Conservation (phyloP, 2,113 vertebrate species). For the Carassius carassius region DNA sequence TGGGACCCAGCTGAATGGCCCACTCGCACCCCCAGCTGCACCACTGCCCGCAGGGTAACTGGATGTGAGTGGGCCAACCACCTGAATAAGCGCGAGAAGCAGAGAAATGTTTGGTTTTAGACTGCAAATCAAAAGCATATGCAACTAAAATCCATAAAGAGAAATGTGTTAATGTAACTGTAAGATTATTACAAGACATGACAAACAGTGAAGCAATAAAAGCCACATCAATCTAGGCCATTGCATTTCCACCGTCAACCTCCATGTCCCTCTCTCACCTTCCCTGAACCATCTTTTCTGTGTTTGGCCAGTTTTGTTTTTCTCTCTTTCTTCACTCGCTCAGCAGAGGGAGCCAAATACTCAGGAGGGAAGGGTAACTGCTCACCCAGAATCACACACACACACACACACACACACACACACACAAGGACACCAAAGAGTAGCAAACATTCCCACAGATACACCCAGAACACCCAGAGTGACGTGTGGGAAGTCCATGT, state of each 20-base stretch:
- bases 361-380: conserved; percentile 83
- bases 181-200: not conserved
- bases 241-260: not conserved
- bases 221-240: not conserved
- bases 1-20: conserved; percentile 80
- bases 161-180: not conserved
- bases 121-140: not conserved
- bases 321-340: conserved; percentile 81
- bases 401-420: not conserved
- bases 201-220: not conserved
- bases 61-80: conserved; percentile 69
- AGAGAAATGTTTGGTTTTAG: not conserved
- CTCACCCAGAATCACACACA: conserved; percentile 61
- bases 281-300: conserved; percentile 77
- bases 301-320: conserved; percentile 79
- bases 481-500: conserved; percentile 43
- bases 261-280: conserved; percentile 75
- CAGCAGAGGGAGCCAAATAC: conserved; percentile 81
- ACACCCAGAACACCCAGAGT: conserved; percentile 47
- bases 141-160: not conserved
- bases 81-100: conserved; percentile 59
- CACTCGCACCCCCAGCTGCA: conserved; percentile 61
- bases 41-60: conserved; percentile 71
- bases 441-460: conserved; percentile 6
- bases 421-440: conserved; percentile 39